Conservation (phyloP, 2,888 invertebrate genomes). For the Himalopsyche tibetana region DNA sequence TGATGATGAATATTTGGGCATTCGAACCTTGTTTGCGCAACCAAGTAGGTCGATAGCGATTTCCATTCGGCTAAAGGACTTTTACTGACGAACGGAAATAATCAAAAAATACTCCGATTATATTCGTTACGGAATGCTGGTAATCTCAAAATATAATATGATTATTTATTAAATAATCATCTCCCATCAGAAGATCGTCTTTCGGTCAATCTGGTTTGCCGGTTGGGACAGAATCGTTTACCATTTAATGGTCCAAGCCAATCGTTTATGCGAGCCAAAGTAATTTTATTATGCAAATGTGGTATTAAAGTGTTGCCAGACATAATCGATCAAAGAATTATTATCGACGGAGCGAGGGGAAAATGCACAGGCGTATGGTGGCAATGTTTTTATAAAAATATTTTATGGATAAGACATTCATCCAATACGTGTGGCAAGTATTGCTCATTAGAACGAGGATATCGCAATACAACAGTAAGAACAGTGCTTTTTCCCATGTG, state of each 20-base stretch:
- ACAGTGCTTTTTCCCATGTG: background rate
- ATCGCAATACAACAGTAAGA: too few species aligned
- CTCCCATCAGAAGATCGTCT: background rate
- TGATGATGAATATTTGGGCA: too few species aligned
- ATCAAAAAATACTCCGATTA: too few species aligned
- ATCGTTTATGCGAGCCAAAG: conserved; percentile 64
- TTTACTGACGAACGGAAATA: too few species aligned
- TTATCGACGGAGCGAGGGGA: conserved; percentile 66
- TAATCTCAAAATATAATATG: background rate
- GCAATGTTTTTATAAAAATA: background rate
- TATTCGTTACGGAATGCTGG: too few species aligned
- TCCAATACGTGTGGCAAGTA: too few species aligned
- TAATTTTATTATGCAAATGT: conserved; percentile 78
- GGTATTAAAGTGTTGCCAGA: conserved; percentile 75
- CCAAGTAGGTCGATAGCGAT: too few species aligned
- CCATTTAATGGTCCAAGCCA: conserved; percentile 56
- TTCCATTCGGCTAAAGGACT: too few species aligned
- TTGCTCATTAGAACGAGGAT: too few species aligned
- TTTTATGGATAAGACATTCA: background rate
- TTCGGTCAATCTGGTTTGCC: conserved; percentile 20
- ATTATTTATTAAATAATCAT: conserved; percentile 11
- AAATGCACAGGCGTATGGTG: background rate
- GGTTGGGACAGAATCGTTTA: conserved; percentile 50
- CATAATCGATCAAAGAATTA: conserved; percentile 74
- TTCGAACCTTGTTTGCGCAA: too few species aligned